Evolutionary conservation across 2,113 vertebrate species (phyloP).

Genomic region (Carassius auratus): DNA sequence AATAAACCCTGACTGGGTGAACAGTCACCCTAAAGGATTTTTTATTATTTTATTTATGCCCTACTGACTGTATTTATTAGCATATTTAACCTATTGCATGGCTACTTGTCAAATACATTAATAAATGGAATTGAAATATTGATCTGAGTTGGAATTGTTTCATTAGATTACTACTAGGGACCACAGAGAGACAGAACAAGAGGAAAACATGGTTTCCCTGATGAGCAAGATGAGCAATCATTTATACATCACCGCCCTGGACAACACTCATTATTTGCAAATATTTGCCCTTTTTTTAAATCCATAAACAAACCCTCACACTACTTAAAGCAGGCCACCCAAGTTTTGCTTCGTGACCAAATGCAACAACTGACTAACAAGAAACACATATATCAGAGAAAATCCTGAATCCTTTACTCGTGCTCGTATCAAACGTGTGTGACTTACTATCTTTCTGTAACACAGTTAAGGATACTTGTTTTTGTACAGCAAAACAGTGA

Average conservation of each 20-base stretch:
- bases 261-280: not conserved
- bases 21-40: not conserved
- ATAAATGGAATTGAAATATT: not conserved
- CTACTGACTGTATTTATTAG: no score
- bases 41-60: not conserved
- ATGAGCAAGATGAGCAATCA: not conserved
- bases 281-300: not conserved
- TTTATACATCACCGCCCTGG: not conserved
- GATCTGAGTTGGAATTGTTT: not conserved
- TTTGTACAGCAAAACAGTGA: not conserved
- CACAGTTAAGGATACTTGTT: not conserved
- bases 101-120: constrained; percentile 1
- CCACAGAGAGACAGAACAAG: not conserved
- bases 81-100: not conserved
- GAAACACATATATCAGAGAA: not conserved
- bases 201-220: not conserved
- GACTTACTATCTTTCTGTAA: not conserved
- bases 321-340: no score
- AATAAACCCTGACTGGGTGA: not conserved
- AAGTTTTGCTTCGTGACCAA: no score
- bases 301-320: no score
- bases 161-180: not conserved
- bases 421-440: not conserved
- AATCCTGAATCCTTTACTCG: not conserved
- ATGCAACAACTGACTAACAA: not conserved